These are phyloP conservation scores for Pomatostomus ruficeps DNA, from an alignment of 2,113 vertebrate genomes.

Conservation along the genomic window DNA sequence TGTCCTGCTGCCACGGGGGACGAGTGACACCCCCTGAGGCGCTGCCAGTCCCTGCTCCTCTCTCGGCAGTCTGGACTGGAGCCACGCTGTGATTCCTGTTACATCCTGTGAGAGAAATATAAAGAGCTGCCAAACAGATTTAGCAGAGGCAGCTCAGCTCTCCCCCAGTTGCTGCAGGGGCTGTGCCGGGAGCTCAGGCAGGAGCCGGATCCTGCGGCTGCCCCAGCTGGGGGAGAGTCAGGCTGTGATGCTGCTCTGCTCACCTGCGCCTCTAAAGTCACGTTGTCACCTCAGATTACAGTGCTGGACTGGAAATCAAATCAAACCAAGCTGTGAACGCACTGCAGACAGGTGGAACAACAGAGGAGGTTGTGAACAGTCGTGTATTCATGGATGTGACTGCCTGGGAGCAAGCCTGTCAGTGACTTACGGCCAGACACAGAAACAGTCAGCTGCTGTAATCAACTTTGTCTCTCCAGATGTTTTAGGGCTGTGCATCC, in stretches of 20 bases:
- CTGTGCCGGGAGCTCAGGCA: fast-evolving
- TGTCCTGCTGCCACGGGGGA: neutral
- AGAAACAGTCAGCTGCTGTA: neutral
- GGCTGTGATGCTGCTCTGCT: neutral
- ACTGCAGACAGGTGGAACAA: neutral
- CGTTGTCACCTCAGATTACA: fast-evolving
- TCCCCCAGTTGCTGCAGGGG: neutral
- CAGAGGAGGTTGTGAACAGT: neutral
- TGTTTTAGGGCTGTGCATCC: neutral
- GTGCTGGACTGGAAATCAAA: neutral
- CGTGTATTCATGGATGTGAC: neutral
- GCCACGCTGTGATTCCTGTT: neutral
- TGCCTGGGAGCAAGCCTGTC: neutral
- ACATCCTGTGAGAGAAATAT: neutral
- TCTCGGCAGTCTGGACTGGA: neutral
- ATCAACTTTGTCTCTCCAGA: neutral
- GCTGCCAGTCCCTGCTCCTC: neutral
- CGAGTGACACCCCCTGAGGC: neutral
- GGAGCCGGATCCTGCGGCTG: neutral
- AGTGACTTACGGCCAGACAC: neutral
- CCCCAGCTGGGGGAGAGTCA: fast-evolving
- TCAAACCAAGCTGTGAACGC: neutral
- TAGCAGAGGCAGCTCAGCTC: neutral
- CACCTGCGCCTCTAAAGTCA: fast-evolving
- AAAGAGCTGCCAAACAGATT: neutral